Conservation (phyloP, 2,888 invertebrate species). For the Lasioglossum villosulum region DNA sequence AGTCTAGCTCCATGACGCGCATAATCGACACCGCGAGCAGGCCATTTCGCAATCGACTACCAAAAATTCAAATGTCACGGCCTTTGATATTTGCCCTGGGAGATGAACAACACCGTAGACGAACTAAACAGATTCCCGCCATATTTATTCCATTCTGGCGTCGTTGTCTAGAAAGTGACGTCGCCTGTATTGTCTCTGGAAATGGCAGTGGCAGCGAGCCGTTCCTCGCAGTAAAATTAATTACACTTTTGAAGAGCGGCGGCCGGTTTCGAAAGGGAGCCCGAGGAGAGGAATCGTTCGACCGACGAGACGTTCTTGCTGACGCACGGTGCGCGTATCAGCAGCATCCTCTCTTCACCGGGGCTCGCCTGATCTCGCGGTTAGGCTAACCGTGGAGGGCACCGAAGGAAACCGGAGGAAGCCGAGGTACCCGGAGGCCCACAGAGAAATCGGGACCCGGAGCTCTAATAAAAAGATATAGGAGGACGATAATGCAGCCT, state of each 20-base stretch:
- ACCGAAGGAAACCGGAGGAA: conserved; percentile 37
- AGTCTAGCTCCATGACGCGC: not conserved
- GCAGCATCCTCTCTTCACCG: conserved; percentile 51
- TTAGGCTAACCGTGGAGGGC: not conserved
- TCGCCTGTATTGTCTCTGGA: conserved; percentile 20
- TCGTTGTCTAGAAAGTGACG: not conserved
- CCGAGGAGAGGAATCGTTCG: conserved; percentile 33
- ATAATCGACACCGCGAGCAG: not conserved
- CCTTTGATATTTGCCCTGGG: not conserved
- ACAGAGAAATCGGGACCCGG: conserved; percentile 73
- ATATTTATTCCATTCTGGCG: not conserved
- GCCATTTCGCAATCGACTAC: not conserved
- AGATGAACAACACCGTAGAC: not conserved
- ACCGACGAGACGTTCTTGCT: conserved; percentile 59
- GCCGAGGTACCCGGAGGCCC: conserved; percentile 59
- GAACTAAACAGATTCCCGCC: not conserved
- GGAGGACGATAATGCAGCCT: conserved; percentile 78
- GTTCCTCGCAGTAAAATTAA: conserved; percentile 54
- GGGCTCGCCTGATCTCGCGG: conserved; percentile 15
- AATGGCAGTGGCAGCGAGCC: conserved; percentile 24
- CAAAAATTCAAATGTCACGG: conserved; percentile 18
- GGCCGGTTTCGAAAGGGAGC: conserved; percentile 48
- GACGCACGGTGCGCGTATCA: conserved; percentile 62
- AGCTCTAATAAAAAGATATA: conserved; percentile 81
- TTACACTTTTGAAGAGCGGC: conserved; percentile 53